Conservation (phyloP, 2,797 vertebrate genomes). For the Hylomyscus alleni region DNA sequence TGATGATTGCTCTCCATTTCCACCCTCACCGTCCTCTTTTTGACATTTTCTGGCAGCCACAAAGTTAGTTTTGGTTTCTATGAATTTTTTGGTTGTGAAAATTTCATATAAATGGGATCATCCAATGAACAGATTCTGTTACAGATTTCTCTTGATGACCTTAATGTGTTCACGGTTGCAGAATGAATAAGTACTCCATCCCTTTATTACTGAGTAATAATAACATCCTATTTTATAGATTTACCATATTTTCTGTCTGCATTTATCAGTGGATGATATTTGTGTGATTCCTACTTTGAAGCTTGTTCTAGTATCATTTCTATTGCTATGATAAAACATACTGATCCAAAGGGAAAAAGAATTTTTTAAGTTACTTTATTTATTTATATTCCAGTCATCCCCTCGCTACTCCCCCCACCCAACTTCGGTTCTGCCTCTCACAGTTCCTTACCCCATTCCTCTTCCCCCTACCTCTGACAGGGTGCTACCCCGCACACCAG, state of each 20-base stretch:
- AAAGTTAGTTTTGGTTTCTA: slow-evolving; percentile 41
- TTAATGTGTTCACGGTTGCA: slow-evolving; percentile 45
- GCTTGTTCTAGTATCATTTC: not conserved
- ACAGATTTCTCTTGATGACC: slow-evolving; percentile 3
- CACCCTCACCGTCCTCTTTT: not conserved
- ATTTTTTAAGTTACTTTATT: not conserved
- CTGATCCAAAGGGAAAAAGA: not conserved
- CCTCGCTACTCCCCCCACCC: no score
- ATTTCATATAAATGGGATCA: slow-evolving; percentile 51
- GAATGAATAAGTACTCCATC: not conserved
- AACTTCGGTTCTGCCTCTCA: not conserved
- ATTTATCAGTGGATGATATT: slow-evolving; percentile 54
- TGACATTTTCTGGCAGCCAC: not conserved
- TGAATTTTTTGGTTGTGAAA: slow-evolving; percentile 19
- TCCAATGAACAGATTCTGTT: slow-evolving; percentile 19
- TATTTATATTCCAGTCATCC: not conserved
- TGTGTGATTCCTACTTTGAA: slow-evolving; percentile 25
- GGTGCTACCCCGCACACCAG: no score
- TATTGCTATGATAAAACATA: not conserved
- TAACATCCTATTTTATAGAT: not conserved
- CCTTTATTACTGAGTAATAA: slow-evolving; percentile 41
- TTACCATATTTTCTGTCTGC: slow-evolving; percentile 23
- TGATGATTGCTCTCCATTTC: not conserved
- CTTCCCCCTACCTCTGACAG: no score
- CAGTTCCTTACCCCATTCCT: no score